Evolutionary conservation across 2,113 vertebrate genomes (phyloP), one percentile per base, ranked within the genome.

Genomic region (Cricetomys ansorgei): DNA sequence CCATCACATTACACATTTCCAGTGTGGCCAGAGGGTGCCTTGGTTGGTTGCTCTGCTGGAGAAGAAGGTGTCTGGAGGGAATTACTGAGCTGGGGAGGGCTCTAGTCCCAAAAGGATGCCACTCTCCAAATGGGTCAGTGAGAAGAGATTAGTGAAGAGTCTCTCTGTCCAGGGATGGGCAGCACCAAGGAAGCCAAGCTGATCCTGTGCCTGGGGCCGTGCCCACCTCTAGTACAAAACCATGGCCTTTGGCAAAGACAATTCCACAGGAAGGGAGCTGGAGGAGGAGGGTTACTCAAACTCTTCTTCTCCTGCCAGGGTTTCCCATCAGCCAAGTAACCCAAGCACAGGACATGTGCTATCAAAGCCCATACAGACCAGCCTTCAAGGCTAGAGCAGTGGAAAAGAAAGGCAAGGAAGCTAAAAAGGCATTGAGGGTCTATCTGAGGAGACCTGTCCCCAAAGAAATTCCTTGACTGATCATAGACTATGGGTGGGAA

Each of bases 191-290:
- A 31, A 72, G 12, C 15, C n/a, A 37, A 12, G 21, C 19, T 40
- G 19, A n/a, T 1, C 9, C 25, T 53, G 17, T 16, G 7, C 3
- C 25, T 8, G 1, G 11, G 62, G 0, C 45, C 50, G 31, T 27
- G 19, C n/a, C 25, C 3, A 29, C 11, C 43, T 7, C 16, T 21
- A 19, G 40, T 1, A 59, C 45, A 27, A 73, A 69, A 57, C 15
- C 43, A n/a, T 4, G 10, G 11, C 19, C 86, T 59, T 86, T 31
- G 48, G 53, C 37, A 16, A 89, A 59, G 69, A 79, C 62, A 43
- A 12, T 37, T 12, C 19, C 17, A 45, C 25, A 62, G 72, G 70
- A 45, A 88, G 43, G 80, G 64, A 53, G 57, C 37, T 67, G 67
- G 62, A 25, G 23, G 9, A 79, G 40, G 48, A 9, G 12, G 9